Base-by-base conservation (phyloP, 2,113 vertebrate genomes). In the Corapipo altera region DNA sequence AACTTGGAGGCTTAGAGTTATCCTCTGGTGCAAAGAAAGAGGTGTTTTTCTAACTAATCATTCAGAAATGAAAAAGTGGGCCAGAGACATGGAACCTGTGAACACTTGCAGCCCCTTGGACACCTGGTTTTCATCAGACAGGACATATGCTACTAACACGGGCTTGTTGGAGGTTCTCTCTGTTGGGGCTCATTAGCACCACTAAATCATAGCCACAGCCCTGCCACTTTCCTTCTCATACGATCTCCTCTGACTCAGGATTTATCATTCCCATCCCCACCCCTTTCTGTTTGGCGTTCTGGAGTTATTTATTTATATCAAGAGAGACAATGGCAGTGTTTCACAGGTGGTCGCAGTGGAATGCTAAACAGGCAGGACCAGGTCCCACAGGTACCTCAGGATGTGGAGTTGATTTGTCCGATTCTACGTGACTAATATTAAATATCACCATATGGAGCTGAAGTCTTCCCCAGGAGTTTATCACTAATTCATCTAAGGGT, bases 401-500 rank as follows among this genome's bases (percentile, higher is more conserved):
- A 88, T 49, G 66, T 78, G 80, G 41, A 80, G 73, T 33, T 91
- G 79, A 70, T 75, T 84, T 95, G 93, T 77, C 72, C 22, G 0
- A 58, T 61, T 65, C 93, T 90, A 78, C 32, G 58, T 93, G 95
- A 76, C 77, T 76, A 77, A 92, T 94, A 92, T 89, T 86, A 88
- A 94, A 97, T 91, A 91, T 71, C 88, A 94, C 91, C 85, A 75
- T 91, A 86, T 80, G 90, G 80, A 89, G 79, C 69, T 48, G 62
- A 65, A 96, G 61, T 57, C 52, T 83, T 95, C 73, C 95, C 88
- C 67, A 15, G 71, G 83, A 97, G 69, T 83, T 87, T 94, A 92
- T 97, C 93, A 96, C 80, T 97, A 94, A 97, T 96, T 94, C 85
- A 94, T 94, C 84, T 89, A 91, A 97, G 89, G 80, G 92, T 93